phyloP scores from a whole-genome alignment of 1,140 invertebrate species.

The Zaprionus camerounensis region DNA sequence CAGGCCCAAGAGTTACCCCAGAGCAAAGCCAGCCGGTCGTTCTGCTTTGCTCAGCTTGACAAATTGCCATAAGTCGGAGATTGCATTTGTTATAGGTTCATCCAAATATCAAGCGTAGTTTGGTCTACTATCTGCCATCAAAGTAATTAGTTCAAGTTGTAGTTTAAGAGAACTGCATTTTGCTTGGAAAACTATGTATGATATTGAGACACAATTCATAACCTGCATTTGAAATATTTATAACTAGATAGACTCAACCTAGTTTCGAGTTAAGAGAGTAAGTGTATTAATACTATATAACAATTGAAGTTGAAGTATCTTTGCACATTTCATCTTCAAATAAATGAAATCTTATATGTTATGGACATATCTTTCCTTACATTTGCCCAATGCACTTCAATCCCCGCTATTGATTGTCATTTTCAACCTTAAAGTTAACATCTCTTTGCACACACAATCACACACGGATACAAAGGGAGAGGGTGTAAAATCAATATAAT shows the following conservation, averaged over 20 bases:
- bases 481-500: neutral
- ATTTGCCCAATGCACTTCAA: neutral
- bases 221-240: too few relatives aligned
- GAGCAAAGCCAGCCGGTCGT: neutral
- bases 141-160: neutral
- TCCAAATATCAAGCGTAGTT: neutral
- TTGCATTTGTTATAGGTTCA: constrained; percentile 17
- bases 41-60: constrained; percentile 9
- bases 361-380: neutral
- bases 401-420: neutral
- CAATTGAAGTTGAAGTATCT: too few relatives aligned
- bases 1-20: neutral
- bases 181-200: too few relatives aligned
- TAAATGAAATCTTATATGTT: too few relatives aligned
- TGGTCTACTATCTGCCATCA: neutral
- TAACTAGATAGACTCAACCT: too few relatives aligned
- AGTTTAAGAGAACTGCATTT: neutral
- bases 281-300: too few relatives aligned
- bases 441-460: neutral
- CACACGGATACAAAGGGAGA: neutral
- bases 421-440: neutral
- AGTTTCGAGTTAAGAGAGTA: too few relatives aligned
- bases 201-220: too few relatives aligned
- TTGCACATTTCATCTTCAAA: too few relatives aligned
- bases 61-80: constrained; percentile 36